Base-by-base conservation (phyloP, 1,140 invertebrate species). In the Pseudoatta argentina region DNA sequence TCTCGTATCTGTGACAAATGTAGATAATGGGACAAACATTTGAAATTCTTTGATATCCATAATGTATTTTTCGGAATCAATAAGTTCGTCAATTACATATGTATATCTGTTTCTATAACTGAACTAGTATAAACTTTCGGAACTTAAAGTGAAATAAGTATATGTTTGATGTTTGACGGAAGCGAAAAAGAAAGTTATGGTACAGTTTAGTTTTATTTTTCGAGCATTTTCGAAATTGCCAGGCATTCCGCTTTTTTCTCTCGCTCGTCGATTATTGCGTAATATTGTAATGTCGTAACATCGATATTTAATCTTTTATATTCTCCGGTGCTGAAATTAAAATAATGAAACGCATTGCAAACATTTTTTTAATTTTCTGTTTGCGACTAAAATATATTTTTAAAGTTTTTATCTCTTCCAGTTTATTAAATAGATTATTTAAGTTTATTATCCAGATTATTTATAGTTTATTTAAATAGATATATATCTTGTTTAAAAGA, bases 31-130 rank as follows among this genome's bases (percentile, higher is more conserved):
- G 7, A 61, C 64, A 71, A 55, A 72, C 5, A 24, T 82, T 82
- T 72, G n/a, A 59, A 82, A 82, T 82, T 82, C 72, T 82, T 24
- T 67, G 5, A 82, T 73, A 82, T 61, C 7, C 16, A 12, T 55
- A 14, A 8, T 16, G 18, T 51, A 16, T 57, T 72, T 5, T 10
- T 82, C 34, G 12, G 3, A 34, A 69, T 69, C 21, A 55, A 73
- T 55, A 59, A 82, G 24, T 57, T 71, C 3, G 34, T 59, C 79
- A 67, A 72, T 61, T 61, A 81, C 18, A 12, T 44, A 44, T 44
- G 8, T 39, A 39, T 39, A 0, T 44, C 39, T 44, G 10, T 44
- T 44, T 44, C 39, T 44, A 44, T 44, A 44, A 2, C 8, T 44
- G 8, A 44, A 44, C 2, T 44, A 44, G 39, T 10, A 44, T 44